These are phyloP conservation scores for Psilopsiagon aurifrons DNA, from an alignment of 2,113 vertebrate genomes.

Conservation along the genomic window DNA sequence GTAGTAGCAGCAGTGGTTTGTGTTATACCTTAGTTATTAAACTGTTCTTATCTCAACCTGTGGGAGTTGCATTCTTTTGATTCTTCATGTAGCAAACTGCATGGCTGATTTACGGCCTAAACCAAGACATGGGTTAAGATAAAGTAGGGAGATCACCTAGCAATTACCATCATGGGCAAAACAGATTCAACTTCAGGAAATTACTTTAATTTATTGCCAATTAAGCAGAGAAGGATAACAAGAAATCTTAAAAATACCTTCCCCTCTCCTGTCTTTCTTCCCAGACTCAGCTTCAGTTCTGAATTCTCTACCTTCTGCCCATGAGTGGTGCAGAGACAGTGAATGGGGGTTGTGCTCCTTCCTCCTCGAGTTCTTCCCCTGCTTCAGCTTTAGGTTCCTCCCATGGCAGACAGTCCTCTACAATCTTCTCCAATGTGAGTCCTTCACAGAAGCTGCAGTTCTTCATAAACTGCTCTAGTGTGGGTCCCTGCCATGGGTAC, in stretches of 20 bases:
- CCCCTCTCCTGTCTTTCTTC: background rate
- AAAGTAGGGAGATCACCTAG: background rate
- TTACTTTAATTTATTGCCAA: background rate
- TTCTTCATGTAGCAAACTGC: too few relatives aligned
- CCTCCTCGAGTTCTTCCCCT: background rate
- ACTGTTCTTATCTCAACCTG: too few relatives aligned
- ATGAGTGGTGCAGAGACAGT: rapidly evolving
- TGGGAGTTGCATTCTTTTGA: too few relatives aligned
- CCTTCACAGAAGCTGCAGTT: background rate
- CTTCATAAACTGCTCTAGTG: background rate
- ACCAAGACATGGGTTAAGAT: background rate
- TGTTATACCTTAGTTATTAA: too few relatives aligned
- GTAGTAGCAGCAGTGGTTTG: too few relatives aligned
- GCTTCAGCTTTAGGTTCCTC: background rate
- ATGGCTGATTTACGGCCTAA: too few relatives aligned
- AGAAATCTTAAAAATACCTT: background rate
- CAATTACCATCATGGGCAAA: background rate
- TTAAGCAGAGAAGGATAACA: background rate
- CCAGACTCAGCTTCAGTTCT: background rate
- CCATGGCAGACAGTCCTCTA: background rate
- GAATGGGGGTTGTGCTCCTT: background rate
- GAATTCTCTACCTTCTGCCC: background rate
- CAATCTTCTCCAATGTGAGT: background rate
- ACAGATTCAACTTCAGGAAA: background rate
- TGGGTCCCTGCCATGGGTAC: background rate